phyloP scores from a whole-genome alignment of 2,113 vertebrate genomes.

The Anhinga rufa region DNA sequence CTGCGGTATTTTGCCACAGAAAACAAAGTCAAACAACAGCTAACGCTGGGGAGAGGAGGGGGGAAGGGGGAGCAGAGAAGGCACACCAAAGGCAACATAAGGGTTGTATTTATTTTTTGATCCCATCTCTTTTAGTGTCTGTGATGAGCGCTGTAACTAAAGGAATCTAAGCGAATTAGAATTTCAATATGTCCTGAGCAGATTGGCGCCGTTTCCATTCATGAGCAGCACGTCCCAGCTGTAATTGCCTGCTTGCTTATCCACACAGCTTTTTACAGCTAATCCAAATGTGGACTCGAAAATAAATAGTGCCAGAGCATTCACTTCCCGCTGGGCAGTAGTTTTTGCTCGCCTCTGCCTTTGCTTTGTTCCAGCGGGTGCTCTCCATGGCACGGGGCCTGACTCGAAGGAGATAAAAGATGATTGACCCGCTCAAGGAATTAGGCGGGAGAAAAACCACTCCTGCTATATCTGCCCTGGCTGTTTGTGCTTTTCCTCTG shows the following conservation, averaged over 20 bases:
- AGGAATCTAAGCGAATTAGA: slow-evolving; percentile 56
- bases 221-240: slow-evolving; percentile 31
- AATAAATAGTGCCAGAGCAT: slow-evolving; percentile 30
- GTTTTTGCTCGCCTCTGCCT: slow-evolving; percentile 22
- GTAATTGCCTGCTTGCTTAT: slow-evolving; percentile 59
- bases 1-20: not conserved
- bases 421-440: slow-evolving; percentile 19
- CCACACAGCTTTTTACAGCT: slow-evolving; percentile 39
- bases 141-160: slow-evolving; percentile 18
- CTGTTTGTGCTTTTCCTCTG: not conserved
- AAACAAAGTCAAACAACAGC: slow-evolving; percentile 40
- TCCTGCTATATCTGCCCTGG: not conserved
- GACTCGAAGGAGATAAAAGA: slow-evolving; percentile 29
- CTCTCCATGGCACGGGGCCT: not conserved
- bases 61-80: not conserved
- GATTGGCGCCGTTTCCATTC: slow-evolving; percentile 45
- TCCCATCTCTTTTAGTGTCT: slow-evolving; percentile 1
- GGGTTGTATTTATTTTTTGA: slow-evolving; percentile 44
- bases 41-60: not conserved
- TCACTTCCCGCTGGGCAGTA: not conserved
- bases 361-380: slow-evolving; percentile 25
- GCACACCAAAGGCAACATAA: not conserved
- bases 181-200: slow-evolving; percentile 48
- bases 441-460: not conserved
- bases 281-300: slow-evolving; percentile 43